Evolutionary conservation across 2,888 invertebrate genomes (phyloP), one percentile per base, ranked within the genome.

Genomic region (Antheraea yamamai): DNA sequence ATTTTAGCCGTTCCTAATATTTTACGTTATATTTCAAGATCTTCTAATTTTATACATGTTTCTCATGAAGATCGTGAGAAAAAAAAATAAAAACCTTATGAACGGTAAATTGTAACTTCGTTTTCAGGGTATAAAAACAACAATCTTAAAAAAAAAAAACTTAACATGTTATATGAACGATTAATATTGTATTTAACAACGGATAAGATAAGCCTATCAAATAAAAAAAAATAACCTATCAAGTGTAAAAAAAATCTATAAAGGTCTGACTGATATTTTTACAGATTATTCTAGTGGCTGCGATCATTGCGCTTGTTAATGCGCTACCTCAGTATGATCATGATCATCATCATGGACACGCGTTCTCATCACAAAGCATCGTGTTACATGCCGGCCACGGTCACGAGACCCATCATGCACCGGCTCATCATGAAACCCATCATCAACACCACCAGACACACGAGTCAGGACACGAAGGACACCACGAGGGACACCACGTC

Each of bases 341-440:
- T 87, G 74, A 87, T 84, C 73, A 86, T 83, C 76, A 91, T 87
- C 70, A 94, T 89, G 74, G 83, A 86, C 73, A 88, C 88, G 81
- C 79, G 1, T 81, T 77, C 77, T 83, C 82, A 4, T 84, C 84
- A 4, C 82, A 84, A 75, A 80, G 79, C 78, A 80, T 85, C 73
- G 79, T 79, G 12, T 79, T 80, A 8, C 73, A 75, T 51, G 78
- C 80, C 35, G 77, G 77, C 12, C 79, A 81, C 61, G 78, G 75
- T 7, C 79, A 79, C 51, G 78, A 76, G 10, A 70, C 61, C 30
- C 73, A 73, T 35, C 47, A 73, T 7, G 61, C 23, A 18, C 73
- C 73, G 12, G 39, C 39, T 14, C n/a, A 73, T 20, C 23, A 66
- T 66, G 30, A 30, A 0, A 61, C 23, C 61, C 10, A 23, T 14